Conservation (phyloP, 2,113 vertebrate genomes). For the Lichenostomus cassidix region DNA sequence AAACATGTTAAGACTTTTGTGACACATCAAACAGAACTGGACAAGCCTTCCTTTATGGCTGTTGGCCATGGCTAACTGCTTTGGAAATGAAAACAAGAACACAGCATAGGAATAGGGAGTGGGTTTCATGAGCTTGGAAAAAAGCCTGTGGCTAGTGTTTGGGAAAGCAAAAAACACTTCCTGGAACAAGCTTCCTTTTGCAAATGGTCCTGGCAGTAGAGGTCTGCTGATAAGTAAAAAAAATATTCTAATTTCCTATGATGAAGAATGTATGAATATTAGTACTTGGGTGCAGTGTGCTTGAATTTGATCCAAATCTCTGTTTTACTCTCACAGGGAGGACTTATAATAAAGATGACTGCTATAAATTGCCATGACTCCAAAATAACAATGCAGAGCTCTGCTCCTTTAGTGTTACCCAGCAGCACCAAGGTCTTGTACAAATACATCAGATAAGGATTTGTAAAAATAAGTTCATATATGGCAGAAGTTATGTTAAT, state of each 20-base stretch:
- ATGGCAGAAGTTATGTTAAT: background rate
- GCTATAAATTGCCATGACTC: background rate
- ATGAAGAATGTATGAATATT: constrained; percentile 7
- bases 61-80: background rate
- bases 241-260: background rate
- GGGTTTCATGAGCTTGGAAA: background rate
- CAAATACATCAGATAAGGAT: background rate
- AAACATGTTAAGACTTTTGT: background rate
- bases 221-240: background rate
- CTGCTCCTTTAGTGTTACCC: background rate
- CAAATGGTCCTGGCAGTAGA: background rate
- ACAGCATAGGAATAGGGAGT: background rate
- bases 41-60: background rate
- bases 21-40: background rate
- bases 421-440: background rate
- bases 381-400: background rate
- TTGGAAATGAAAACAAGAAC: background rate
- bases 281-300: background rate
- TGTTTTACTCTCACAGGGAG: background rate
- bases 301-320: background rate
- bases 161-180: background rate
- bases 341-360: background rate
- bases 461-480: background rate
- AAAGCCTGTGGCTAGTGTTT: background rate
- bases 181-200: background rate